These are phyloP conservation scores for Papilio gigon DNA, from an alignment of 2,888 invertebrate genomes.

Conservation along the genomic window DNA sequence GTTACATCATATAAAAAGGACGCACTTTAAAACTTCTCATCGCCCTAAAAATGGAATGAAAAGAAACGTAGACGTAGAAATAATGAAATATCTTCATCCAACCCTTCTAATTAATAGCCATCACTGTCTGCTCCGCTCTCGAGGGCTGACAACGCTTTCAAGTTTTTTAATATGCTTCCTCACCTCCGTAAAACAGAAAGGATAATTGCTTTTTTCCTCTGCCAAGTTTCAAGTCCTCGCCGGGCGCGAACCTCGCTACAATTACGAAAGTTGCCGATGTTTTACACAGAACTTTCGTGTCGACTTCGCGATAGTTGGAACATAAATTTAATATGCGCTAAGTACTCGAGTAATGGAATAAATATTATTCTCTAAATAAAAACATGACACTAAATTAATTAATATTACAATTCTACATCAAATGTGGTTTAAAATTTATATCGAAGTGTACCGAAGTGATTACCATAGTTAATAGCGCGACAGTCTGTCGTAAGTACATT, in stretches of 20 bases:
- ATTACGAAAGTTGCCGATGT: conserved; percentile 65
- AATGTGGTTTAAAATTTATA: no score
- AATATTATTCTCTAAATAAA: background rate
- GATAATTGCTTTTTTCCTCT: conserved; percentile 78
- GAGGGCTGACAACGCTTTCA: conserved; percentile 77
- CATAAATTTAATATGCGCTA: conserved; percentile 24
- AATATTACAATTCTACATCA: no score
- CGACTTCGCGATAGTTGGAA: conserved; percentile 35
- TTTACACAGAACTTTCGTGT: conserved; percentile 52
- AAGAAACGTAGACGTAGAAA: conserved; percentile 62
- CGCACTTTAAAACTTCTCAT: conserved; percentile 34
- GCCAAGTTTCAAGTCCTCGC: conserved; percentile 63
- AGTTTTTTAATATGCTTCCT: conserved; percentile 82
- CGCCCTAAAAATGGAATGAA: conserved; percentile 49
- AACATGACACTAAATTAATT: no score
- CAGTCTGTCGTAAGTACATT: no score
- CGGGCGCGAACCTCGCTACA: conserved; percentile 68
- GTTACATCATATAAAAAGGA: conserved; percentile 42
- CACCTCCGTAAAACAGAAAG: conserved; percentile 77
- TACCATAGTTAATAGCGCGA: no score
- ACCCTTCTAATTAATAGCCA: conserved; percentile 82
- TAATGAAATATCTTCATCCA: conserved; percentile 80
- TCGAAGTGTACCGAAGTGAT: no score
- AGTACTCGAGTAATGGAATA: background rate
- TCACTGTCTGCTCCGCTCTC: conserved; percentile 80